Conservation (phyloP, 2,888 invertebrate genomes). For the Drosophila aldrichi region DNA sequence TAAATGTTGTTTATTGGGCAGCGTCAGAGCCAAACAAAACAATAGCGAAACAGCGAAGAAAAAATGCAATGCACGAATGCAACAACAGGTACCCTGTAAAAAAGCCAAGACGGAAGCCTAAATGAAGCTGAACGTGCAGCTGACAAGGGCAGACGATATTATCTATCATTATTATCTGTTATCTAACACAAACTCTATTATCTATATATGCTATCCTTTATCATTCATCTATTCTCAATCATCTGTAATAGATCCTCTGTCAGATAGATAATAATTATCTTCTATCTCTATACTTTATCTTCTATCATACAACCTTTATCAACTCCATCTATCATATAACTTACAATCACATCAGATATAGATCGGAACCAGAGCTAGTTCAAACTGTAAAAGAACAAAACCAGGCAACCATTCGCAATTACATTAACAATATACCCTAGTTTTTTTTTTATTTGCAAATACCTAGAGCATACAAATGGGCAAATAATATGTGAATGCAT, state of each 20-base stretch:
- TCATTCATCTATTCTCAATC: background rate
- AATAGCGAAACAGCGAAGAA: slow-evolving; percentile 36
- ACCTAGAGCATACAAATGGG: slow-evolving; percentile 38
- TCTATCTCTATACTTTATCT: background rate
- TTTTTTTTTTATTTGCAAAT: background rate
- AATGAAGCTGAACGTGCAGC: background rate
- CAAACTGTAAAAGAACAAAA: background rate
- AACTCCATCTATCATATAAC: too few species aligned
- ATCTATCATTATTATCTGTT: background rate
- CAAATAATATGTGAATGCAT: slow-evolving; percentile 51
- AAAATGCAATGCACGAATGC: background rate
- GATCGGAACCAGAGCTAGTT: too few species aligned
- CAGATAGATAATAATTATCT: too few species aligned
- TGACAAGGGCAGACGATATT: background rate
- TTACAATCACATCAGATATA: too few species aligned
- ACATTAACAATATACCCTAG: slow-evolving; percentile 10
- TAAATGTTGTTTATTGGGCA: slow-evolving; percentile 70
- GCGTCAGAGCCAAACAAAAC: slow-evolving; percentile 49
- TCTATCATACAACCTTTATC: background rate
- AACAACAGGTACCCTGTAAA: slow-evolving; percentile 31
- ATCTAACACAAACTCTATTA: background rate
- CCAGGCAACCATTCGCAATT: background rate
- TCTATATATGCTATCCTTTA: background rate
- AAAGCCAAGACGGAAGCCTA: background rate
- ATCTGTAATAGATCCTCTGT: background rate